phyloP scores from a whole-genome alignment of 2,797 vertebrate species.

The Oryzias dopingdopingensis region DNA sequence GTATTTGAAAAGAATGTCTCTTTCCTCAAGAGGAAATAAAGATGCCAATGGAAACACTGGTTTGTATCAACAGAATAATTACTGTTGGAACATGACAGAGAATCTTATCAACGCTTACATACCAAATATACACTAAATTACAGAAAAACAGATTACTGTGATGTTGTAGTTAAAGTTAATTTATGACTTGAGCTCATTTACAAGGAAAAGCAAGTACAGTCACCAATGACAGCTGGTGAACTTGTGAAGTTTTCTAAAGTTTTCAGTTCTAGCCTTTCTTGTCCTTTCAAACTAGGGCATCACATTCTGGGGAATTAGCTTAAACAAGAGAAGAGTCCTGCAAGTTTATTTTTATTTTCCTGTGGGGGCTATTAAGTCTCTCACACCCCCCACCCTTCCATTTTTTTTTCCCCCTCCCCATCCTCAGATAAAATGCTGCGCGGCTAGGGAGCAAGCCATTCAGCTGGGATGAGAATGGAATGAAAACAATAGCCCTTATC shows the following conservation, averaged over 20 bases:
- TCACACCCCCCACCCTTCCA: conserved; percentile 51
- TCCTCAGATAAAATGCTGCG: conserved; percentile 75
- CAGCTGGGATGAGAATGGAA: conserved; percentile 86
- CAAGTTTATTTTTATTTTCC: conserved; percentile 79
- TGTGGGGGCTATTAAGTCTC: conserved; percentile 74
- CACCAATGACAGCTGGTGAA: conserved; percentile 16
- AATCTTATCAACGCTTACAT: conserved; percentile 43
- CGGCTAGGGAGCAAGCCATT: conserved; percentile 78
- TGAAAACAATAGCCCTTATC: conserved; percentile 90
- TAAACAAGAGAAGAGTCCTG: conserved; percentile 66
- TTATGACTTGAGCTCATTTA: conserved; percentile 18
- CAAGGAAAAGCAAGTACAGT: conserved; percentile 20
- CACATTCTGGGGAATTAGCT: conserved; percentile 60
- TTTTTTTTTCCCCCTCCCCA: conserved; percentile 55
- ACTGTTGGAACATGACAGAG: conserved; percentile 59
- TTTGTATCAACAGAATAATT: conserved; percentile 67
- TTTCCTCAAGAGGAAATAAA: conserved; percentile 55
- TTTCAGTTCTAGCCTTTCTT: conserved; percentile 33
- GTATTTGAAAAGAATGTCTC: conserved; percentile 64
- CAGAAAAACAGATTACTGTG: conserved; percentile 31
- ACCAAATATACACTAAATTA: conserved; percentile 24
- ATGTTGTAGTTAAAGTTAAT: conserved; percentile 23
- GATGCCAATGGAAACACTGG: conserved; percentile 70
- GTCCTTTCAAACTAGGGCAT: conserved; percentile 66
- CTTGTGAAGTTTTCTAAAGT: conserved; percentile 22